Evolutionary conservation across 1,140 invertebrate species (phyloP).

Genomic region (Melanaphis sacchari): DNA sequence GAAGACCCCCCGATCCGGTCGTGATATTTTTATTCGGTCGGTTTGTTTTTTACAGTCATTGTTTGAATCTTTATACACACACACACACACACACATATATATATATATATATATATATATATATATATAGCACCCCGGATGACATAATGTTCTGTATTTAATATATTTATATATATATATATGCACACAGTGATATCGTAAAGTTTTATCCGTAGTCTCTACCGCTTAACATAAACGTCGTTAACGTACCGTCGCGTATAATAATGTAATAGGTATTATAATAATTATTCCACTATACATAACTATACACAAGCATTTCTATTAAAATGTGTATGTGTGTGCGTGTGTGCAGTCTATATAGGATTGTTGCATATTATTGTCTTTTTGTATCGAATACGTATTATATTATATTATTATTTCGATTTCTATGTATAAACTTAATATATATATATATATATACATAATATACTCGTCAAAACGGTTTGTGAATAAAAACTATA

Average conservation of each 20-base stretch:
- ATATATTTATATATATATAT: neutral
- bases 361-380: neutral
- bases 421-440: neutral
- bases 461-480: neutral
- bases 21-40: slow-evolving; percentile 27
- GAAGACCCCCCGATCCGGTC: neutral
- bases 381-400: neutral
- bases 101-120: neutral
- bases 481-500: slow-evolving; percentile 13
- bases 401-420: slow-evolving; percentile 18
- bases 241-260: neutral
- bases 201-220: neutral
- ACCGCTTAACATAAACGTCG: neutral
- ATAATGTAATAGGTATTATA: slow-evolving; percentile 17
- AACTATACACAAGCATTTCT: neutral
- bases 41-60: neutral
- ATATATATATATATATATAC: neutral
- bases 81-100: too few species aligned
- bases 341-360: neutral
- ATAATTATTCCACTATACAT: neutral
- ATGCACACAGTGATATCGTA: neutral
- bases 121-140: neutral
- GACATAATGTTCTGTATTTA: neutral
- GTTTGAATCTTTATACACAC: slow-evolving; percentile 4
- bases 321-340: neutral